phyloP scores from a whole-genome alignment of 2,797 vertebrate genomes.

The Halcyon leucocephala region DNA sequence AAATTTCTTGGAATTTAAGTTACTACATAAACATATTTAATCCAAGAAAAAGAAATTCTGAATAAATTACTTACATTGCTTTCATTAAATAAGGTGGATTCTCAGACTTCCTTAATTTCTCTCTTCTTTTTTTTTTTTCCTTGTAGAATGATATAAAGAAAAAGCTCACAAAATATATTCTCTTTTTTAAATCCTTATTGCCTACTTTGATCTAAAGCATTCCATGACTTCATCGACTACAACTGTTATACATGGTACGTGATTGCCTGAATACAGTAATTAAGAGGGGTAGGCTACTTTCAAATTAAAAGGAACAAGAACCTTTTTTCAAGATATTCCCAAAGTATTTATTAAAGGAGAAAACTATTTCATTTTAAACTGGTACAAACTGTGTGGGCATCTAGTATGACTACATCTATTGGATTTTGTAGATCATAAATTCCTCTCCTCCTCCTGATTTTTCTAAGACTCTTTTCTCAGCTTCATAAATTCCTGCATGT shows the following conservation, averaged over 20 bases:
- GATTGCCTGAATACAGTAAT: background rate
- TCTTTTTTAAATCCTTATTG: background rate
- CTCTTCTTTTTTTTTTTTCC: background rate
- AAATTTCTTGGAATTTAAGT: background rate
- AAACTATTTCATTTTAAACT: background rate
- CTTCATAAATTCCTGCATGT: background rate
- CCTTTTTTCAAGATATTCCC: background rate
- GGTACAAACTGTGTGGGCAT: background rate
- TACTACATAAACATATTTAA: background rate
- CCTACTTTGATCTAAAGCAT: constrained; percentile 22
- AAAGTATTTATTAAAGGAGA: constrained; percentile 10
- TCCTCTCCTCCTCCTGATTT: background rate
- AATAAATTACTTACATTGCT: constrained; percentile 38
- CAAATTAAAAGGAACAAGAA: constrained; percentile 25
- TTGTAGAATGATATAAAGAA: background rate
- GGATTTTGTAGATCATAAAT: constrained; percentile 25
- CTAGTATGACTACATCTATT: background rate
- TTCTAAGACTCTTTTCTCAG: background rate
- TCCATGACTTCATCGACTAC: constrained; percentile 43
- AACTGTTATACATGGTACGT: background rate
- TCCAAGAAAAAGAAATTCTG: constrained; percentile 1
- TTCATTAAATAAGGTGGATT: background rate
- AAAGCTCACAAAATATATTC: background rate
- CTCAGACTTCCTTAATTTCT: background rate
- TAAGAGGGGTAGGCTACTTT: background rate